Percentiles rank a stretch among this genome's conserved stretches.
phyloP scores from a whole-genome alignment of 2,797 vertebrate genomes.

The Melanogrammus aeglefinus region DNA sequence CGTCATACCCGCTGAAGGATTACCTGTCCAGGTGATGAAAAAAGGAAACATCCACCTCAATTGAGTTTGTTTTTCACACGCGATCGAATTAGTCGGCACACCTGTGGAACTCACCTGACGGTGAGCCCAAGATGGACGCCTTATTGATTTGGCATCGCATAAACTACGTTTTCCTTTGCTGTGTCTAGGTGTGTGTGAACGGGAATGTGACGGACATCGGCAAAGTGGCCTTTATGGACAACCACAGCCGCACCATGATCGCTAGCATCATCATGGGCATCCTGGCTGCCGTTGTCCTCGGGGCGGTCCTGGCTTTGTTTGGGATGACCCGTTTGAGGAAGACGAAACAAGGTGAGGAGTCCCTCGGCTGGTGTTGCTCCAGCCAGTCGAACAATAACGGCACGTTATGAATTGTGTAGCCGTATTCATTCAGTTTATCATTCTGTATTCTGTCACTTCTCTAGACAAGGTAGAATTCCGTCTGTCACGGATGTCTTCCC shows the following conservation, averaged over 20 bases:
- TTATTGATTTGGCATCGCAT: not conserved
- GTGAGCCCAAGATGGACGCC: not conserved
- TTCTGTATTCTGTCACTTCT: slow-evolving; percentile 20
- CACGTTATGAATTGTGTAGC: not conserved
- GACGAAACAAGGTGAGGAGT: slow-evolving; percentile 73
- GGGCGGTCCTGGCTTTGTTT: slow-evolving; percentile 59
- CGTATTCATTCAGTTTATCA: not conserved
- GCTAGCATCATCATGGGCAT: slow-evolving; percentile 73
- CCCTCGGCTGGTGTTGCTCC: not conserved
- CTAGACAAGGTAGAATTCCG: slow-evolving; percentile 65
- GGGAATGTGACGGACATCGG: slow-evolving; percentile 68
- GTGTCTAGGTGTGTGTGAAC: slow-evolving; percentile 81
- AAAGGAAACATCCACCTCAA: not conserved
- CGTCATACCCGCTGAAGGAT: slow-evolving; percentile 67
- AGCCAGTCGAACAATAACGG: not conserved
- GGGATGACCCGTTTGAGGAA: slow-evolving; percentile 68
- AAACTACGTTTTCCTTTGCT: not conserved
- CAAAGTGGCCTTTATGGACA: slow-evolving; percentile 62
- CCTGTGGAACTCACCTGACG: not conserved
- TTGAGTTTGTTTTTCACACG: not conserved
- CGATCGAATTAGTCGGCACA: not conserved
- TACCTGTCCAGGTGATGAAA: slow-evolving; percentile 76
- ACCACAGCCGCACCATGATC: slow-evolving; percentile 43
- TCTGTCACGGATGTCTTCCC: slow-evolving; percentile 56
- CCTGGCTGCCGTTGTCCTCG: slow-evolving; percentile 68